Evolutionary conservation across 2,888 invertebrate species (phyloP), one percentile per base, ranked within the genome.

Genomic region (Apodemia hepburni): DNA sequence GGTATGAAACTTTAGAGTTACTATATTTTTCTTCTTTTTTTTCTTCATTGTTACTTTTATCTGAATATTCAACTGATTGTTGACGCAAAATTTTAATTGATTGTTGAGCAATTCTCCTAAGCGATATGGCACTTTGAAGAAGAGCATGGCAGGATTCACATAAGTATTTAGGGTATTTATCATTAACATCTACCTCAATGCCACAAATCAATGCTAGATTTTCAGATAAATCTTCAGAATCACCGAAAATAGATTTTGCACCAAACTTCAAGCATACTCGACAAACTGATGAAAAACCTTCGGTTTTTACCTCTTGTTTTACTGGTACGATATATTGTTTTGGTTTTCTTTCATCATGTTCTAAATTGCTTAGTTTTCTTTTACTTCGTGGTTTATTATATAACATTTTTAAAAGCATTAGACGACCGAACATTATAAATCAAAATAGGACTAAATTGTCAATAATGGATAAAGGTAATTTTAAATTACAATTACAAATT

Each of bases 181-280:
- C 90, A 59, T 81, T 77, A 42, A 62, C 51, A 11, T 67, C 73
- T 0, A 88, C 69, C 60, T 80, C 75, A 64, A 89, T 77, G 15
- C 77, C 84, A 27, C 76, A 80, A 61, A 89, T 79, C 22, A 62
- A 69, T 18, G 66, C 73, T 35, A 90, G 63, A 0, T 75, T 76
- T 58, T 80, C 77, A 1, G 82, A 71, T 49, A 86, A 66, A 61
- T 85, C 76, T 58, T 77, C 73, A 1, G 61, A 58, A 11, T 70
- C 70, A 3, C 79, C 80, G 60, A 73, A 82, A 60, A 91, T 87
- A 17, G 84, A 80, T 65, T 87, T 75, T 54, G 68, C 69, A n/a
- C 88, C 89, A 67, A 79, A 74, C 69, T 85, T 83, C 7, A 90
- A 73, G 69, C 90, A 91, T 35, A 89, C 79, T 67, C 90, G 78